phyloP scores from a whole-genome alignment of 64 coral and sea anemone genomes.

The Actinia equina region DNA sequence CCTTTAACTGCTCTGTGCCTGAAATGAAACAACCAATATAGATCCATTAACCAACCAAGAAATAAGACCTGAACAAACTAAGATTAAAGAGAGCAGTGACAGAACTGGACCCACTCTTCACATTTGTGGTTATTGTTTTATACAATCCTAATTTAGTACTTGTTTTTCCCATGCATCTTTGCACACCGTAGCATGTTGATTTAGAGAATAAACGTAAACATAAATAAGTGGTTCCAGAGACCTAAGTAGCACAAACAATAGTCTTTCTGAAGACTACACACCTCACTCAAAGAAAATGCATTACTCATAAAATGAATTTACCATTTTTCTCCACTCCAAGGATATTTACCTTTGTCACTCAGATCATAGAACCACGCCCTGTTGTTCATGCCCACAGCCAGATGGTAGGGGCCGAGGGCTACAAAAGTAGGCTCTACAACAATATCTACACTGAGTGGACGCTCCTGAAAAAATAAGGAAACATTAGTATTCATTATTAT shows the following conservation, averaged over 20 bases:
- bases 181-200: too few species aligned
- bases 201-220: too few species aligned
- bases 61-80: too few species aligned
- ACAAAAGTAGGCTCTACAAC: conserved; percentile 93
- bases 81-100: too few species aligned
- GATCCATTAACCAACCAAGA: neutral
- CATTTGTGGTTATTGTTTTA: too few species aligned
- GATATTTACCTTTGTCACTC: conserved; percentile 75
- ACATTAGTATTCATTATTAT: neutral
- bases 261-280: neutral
- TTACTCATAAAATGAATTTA: too few species aligned
- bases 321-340: neutral
- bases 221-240: too few species aligned
- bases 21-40: neutral
- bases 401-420: conserved; percentile 84
- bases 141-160: too few species aligned
- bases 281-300: too few species aligned
- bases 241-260: too few species aligned
- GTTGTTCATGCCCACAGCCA: conserved; percentile 96
- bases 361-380: conserved; percentile 97
- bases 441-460: conserved; percentile 80
- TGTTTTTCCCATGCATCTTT: too few species aligned
- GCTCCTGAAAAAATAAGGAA: conserved; percentile 42
- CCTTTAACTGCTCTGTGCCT: conserved; percentile 87
- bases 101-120: too few species aligned